phyloP scores from a whole-genome alignment of 2,888 invertebrate genomes.

The Drosophila falleni region DNA sequence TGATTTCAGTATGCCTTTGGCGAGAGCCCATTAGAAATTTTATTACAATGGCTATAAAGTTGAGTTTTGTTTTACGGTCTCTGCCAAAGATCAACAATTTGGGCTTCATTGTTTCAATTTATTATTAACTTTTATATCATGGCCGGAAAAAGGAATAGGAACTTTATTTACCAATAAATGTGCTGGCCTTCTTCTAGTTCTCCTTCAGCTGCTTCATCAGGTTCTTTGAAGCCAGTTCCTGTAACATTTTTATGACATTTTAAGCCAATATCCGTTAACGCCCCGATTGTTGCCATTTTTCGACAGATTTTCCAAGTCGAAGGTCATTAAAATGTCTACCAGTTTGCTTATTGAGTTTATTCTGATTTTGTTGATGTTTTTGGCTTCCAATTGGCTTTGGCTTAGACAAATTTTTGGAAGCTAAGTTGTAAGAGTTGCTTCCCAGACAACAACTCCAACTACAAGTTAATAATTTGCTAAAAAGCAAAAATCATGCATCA shows the following conservation, averaged over 20 bases:
- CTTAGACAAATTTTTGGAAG: slow-evolving; percentile 46
- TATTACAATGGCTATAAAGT: slow-evolving; percentile 68
- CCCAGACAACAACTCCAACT: slow-evolving; percentile 15
- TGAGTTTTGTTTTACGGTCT: slow-evolving; percentile 51
- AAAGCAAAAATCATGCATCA: slow-evolving; percentile 45
- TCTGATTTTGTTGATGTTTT: slow-evolving; percentile 1
- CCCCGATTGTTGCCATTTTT: slow-evolving; percentile 54
- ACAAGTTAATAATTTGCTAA: slow-evolving; percentile 42
- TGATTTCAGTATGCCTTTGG: slow-evolving; percentile 60
- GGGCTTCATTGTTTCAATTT: slow-evolving; percentile 78
- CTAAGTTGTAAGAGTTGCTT: slow-evolving; percentile 44
- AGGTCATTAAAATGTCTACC: slow-evolving; percentile 69
- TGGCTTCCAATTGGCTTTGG: slow-evolving; percentile 41
- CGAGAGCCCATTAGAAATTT: slow-evolving; percentile 61
- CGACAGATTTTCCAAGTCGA: slow-evolving; percentile 63
- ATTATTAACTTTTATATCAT: slow-evolving; percentile 76
- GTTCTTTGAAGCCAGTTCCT: slow-evolving; percentile 7
- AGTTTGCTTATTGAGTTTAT: slow-evolving; percentile 17
- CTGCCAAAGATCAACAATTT: slow-evolving; percentile 66
- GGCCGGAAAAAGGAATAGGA: slow-evolving; percentile 34
- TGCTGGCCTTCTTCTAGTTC: background rate
- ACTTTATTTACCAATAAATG: slow-evolving; percentile 81
- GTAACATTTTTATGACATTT: slow-evolving; percentile 69
- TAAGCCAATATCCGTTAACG: slow-evolving; percentile 80
- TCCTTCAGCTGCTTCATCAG: background rate